phyloP scores from a whole-genome alignment of 1,140 invertebrate genomes.

The Gonioctena quinquepunctata region DNA sequence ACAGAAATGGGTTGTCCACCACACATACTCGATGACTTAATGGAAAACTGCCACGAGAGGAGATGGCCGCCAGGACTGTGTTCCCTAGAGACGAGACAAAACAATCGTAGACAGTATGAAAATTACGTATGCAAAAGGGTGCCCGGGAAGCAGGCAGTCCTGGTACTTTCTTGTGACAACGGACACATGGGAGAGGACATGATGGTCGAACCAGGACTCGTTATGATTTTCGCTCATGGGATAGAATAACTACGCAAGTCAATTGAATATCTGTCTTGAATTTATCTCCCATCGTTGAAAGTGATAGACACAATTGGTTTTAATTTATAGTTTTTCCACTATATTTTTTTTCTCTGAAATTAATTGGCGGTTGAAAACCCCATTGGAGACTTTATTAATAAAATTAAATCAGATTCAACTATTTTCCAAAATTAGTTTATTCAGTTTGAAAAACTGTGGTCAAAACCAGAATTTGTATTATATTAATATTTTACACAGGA shows the following conservation, averaged over 20 bases:
- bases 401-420: no score
- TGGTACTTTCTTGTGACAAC: constrained; percentile 94
- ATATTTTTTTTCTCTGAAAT: no score
- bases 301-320: no score
- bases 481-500: no score
- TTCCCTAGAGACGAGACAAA: constrained; percentile 90
- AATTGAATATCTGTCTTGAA: neutral
- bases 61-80: constrained; percentile 91
- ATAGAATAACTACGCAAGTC: constrained; percentile 71
- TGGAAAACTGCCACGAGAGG: constrained; percentile 96
- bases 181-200: constrained; percentile 93
- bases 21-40: constrained; percentile 90
- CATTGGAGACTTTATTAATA: no score
- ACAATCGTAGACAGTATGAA: constrained; percentile 89
- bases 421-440: no score
- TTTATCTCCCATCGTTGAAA: no score
- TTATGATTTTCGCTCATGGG: constrained; percentile 98
- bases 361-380: no score
- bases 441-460: no score
- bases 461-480: no score
- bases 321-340: no score
- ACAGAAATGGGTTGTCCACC: constrained; percentile 91
- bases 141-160: constrained; percentile 92
- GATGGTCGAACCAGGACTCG: constrained; percentile 94
- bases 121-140: constrained; percentile 93